Evolutionary conservation across 2,888 invertebrate species (phyloP), one percentile per base, ranked within the genome.

Genomic region (Stramonita haemastoma): DNA sequence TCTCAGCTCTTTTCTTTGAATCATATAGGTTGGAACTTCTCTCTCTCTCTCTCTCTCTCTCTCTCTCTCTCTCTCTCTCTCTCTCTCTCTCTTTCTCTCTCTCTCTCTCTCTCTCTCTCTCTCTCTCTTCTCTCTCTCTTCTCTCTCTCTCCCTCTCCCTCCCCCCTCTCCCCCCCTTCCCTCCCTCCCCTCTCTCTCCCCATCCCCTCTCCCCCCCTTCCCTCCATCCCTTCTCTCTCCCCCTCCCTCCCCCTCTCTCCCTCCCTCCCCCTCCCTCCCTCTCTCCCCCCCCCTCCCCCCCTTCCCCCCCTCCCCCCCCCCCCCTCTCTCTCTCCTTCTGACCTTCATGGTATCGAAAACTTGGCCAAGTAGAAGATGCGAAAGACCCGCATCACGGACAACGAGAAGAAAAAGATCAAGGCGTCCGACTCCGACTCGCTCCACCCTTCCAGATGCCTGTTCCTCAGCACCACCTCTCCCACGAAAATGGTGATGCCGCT

Each of bases 401-500:
- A 19, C 8, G 86, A 86, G 66, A 66, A 86, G 66, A 86, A 86
- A 66, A 86, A 86, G 60, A 86, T 32, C 19, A 86, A 32, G 19
- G 86, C 57, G 86, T 86, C 26, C 17, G n/a, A 22, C 66, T 86
- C 86, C 5, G 60, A 15, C 17, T 60, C 22, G 32, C 17, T 86
- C 60, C 57, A 86, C 19, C 5, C 22, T 19, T 22, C 8, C 36
- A 81, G 36, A 17, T 34, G 81, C 36, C 22, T 81, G 11, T 19
- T 4, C 81, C n/a, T 11, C n/a, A 84, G 5, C 26, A 84, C 56
- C n/a, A 56, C n/a, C 2, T 84, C 19, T 56, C 56, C 56, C 84
- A 84, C 11, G 13, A 56, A 56, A n/a, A 84, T 56, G 56, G 26
- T 29, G 29, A 89, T 32, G 77, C 91, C 90, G 88, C 88, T 90